A percentile compares a stretch with the other conserved stretches of the same genome.
Evolutionary conservation across 2,113 vertebrate species (phyloP).

Genomic region (Echinops telfairi): DNA sequence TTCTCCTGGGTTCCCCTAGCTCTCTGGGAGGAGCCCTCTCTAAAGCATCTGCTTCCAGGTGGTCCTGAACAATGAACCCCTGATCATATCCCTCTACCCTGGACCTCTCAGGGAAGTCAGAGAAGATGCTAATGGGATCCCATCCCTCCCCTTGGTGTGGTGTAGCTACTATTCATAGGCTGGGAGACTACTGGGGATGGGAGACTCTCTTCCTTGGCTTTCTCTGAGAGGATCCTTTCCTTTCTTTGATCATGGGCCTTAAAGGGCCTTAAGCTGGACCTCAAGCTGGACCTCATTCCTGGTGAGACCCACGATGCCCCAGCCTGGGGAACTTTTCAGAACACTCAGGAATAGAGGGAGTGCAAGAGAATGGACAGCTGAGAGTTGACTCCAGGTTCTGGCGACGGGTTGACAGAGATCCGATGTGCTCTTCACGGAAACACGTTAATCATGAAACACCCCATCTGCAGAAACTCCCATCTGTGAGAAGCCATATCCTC

Average conservation of each 20-base stretch:
- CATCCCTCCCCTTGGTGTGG: not conserved
- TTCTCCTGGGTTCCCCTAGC: not conserved
- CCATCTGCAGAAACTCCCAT: not conserved
- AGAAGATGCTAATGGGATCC: not conserved
- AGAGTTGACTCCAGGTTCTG: not conserved
- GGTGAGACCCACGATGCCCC: rapidly evolving
- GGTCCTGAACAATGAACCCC: not conserved
- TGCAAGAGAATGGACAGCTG: not conserved
- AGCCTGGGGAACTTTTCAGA: not conserved
- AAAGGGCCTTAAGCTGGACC: not conserved
- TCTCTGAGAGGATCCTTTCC: not conserved
- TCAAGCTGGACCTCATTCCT: not conserved
- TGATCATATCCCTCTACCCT: not conserved
- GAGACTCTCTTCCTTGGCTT: not conserved
- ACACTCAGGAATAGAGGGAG: not conserved
- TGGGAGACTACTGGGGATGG: not conserved
- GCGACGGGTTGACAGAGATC: not conserved
- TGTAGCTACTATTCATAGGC: not conserved
- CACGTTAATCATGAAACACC: not conserved
- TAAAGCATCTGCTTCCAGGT: not conserved
- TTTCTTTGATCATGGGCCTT: not conserved
- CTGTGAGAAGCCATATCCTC: not conserved
- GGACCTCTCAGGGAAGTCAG: not conserved
- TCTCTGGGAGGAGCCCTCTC: not conserved
- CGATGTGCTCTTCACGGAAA: not conserved